Conservation (phyloP, 1,140 invertebrate species). For the Diorhabda carinulata region DNA sequence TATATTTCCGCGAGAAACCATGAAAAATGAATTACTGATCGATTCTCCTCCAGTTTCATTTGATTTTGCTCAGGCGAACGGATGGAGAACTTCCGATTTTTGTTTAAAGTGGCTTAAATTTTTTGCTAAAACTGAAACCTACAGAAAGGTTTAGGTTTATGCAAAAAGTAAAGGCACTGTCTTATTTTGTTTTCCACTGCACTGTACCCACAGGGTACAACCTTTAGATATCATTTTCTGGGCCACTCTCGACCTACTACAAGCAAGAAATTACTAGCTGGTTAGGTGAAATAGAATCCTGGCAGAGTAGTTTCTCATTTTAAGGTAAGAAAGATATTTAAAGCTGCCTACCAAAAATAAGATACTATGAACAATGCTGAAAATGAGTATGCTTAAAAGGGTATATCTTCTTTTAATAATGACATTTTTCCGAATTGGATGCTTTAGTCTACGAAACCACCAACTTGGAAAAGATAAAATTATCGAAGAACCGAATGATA, state of each 20-base stretch:
- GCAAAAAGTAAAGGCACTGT: conserved; percentile 26
- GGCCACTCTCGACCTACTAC: conserved; percentile 38
- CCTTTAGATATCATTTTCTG: conserved; percentile 47
- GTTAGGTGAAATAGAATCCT: conserved; percentile 29
- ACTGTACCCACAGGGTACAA: conserved; percentile 37
- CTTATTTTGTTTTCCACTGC: conserved; percentile 25
- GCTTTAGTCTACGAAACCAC: conserved; percentile 3
- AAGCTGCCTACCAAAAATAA: conserved; percentile 18
- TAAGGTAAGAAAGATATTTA: too few species aligned
- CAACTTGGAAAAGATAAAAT: background rate
- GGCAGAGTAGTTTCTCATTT: background rate
- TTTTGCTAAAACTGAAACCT: too few species aligned
- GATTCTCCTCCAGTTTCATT: too few species aligned
- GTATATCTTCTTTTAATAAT: conserved; percentile 40
- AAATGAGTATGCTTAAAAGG: conserved; percentile 40
- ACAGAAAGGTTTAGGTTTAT: conserved; percentile 13
- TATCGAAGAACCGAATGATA: conserved; percentile 4
- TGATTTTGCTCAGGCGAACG: too few species aligned
- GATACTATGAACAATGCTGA: conserved; percentile 32
- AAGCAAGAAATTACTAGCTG: conserved; percentile 33
- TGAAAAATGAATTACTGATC: too few species aligned
- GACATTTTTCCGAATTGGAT: conserved; percentile 12
- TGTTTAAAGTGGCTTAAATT: too few species aligned
- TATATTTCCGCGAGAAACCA: too few species aligned
- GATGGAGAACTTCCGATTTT: too few species aligned